Evolutionary conservation across 2,888 invertebrate genomes (phyloP).

Genomic region (Dasysyrphus tricinctus): DNA sequence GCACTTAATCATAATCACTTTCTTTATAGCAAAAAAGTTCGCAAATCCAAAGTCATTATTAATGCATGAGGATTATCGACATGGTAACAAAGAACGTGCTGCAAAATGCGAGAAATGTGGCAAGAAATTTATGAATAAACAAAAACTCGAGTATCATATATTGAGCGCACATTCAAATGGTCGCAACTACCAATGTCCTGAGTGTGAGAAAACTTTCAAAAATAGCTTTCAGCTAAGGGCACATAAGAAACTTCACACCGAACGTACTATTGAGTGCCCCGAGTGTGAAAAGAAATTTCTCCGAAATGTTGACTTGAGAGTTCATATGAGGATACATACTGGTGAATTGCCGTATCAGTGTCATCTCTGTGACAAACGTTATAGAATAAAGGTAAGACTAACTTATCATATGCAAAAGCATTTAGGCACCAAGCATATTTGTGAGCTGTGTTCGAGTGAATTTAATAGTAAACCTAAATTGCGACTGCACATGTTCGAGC

Average conservation of each 20-base stretch:
- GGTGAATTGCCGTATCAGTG: constrained; percentile 77
- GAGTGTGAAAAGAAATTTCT: constrained; percentile 77
- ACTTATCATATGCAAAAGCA: constrained; percentile 78
- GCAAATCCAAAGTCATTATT: constrained; percentile 59
- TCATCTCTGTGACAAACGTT: constrained; percentile 77
- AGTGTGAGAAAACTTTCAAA: constrained; percentile 77
- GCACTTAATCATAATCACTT: neutral
- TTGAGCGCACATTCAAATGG: constrained; percentile 55
- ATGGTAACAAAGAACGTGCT: constrained; percentile 48
- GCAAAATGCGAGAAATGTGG: constrained; percentile 49
- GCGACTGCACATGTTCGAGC: constrained; percentile 77
- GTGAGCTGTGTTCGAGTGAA: constrained; percentile 74
- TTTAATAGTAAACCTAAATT: constrained; percentile 76
- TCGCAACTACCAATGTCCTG: constrained; percentile 74
- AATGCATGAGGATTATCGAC: constrained; percentile 74
- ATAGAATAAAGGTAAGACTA: constrained; percentile 77
- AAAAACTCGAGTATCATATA: constrained; percentile 51
- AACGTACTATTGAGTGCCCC: constrained; percentile 74
- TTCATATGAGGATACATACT: constrained; percentile 77
- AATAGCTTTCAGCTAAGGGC: constrained; percentile 76
- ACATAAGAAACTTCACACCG: constrained; percentile 76
- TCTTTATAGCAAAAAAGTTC: constrained; percentile 64
- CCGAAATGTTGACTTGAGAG: constrained; percentile 76
- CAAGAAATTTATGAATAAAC: constrained; percentile 46
- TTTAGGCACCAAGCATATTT: constrained; percentile 76